These are phyloP conservation scores for Ectropis grisescens DNA, from an alignment of 1,140 invertebrate species.

Conservation along the genomic window DNA sequence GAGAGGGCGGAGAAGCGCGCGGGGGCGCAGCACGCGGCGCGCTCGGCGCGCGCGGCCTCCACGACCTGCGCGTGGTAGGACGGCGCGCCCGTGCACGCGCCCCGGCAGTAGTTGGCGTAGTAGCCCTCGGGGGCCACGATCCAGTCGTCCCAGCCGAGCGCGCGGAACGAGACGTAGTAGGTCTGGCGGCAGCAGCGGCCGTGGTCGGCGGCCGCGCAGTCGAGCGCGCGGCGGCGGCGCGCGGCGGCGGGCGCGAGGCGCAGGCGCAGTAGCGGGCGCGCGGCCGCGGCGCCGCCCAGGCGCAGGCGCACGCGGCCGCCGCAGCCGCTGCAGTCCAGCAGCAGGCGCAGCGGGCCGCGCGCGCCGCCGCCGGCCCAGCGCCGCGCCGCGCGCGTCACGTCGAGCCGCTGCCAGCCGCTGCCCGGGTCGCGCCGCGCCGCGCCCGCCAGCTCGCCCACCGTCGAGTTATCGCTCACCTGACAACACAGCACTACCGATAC, in stretches of 20 bases:
- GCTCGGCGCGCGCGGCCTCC: slow-evolving; percentile 87
- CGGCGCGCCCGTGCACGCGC: slow-evolving; percentile 86
- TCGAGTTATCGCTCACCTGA: slow-evolving; percentile 70
- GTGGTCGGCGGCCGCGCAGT: slow-evolving; percentile 81
- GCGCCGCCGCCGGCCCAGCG: slow-evolving; percentile 74
- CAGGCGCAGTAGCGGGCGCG: slow-evolving; percentile 88
- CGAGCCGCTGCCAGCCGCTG: slow-evolving; percentile 89
- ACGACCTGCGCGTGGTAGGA: slow-evolving; percentile 92
- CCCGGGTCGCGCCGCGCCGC: slow-evolving; percentile 78
- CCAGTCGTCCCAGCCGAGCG: slow-evolving; percentile 95
- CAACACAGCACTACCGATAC: no score
- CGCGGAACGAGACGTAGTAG: slow-evolving; percentile 91
- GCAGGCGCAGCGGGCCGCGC: slow-evolving; percentile 76
- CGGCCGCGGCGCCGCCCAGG: slow-evolving; percentile 67
- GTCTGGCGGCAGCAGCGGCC: slow-evolving; percentile 92
- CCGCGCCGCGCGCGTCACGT: slow-evolving; percentile 83
- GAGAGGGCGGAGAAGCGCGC: slow-evolving; percentile 93
- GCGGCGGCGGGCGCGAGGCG: slow-evolving; percentile 78
- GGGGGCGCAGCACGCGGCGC: slow-evolving; percentile 94
- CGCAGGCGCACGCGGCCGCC: slow-evolving; percentile 78
- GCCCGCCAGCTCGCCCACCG: slow-evolving; percentile 76
- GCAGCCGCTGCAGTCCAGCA: slow-evolving; percentile 89
- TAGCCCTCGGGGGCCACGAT: slow-evolving; percentile 92
- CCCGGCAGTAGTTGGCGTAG: slow-evolving; percentile 94
- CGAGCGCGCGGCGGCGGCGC: slow-evolving; percentile 83